Percentiles rank a stretch among this genome's conserved stretches.
Conservation (phyloP, 1,140 invertebrate genomes). For the Apis dorsata region DNA sequence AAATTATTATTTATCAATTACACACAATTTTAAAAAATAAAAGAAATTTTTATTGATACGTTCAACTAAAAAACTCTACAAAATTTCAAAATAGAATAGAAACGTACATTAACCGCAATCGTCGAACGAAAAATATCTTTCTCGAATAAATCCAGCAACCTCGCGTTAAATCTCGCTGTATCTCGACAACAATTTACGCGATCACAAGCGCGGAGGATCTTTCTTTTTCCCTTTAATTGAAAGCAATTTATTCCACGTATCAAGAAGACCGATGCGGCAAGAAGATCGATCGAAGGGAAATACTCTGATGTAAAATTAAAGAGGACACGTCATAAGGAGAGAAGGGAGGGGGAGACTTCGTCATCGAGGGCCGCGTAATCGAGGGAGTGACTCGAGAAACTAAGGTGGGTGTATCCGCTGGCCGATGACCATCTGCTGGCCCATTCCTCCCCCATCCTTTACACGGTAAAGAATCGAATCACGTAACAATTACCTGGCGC, state of each 20-base stretch:
- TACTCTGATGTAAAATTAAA: conserved; percentile 49
- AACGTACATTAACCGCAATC: too few species aligned
- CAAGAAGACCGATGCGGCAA: not conserved
- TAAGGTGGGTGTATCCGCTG: conserved; percentile 16
- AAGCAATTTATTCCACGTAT: conserved; percentile 45
- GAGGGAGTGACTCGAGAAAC: conserved; percentile 58
- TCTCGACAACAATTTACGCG: too few species aligned
- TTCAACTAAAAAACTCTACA: too few species aligned
- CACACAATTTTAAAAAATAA: too few species aligned
- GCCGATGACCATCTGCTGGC: conserved; percentile 60
- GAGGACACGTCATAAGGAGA: conserved; percentile 51
- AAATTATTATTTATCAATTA: too few species aligned
- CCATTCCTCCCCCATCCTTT: not conserved
- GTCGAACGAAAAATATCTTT: too few species aligned
- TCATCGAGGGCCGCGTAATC: conserved; percentile 60
- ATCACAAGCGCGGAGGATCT: too few species aligned
- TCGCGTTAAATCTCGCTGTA: too few species aligned
- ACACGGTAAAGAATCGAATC: conserved; percentile 54
- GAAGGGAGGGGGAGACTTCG: conserved; percentile 27
- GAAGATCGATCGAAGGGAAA: conserved; percentile 41
- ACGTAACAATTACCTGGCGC: conserved; percentile 82
- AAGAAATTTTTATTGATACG: too few species aligned
- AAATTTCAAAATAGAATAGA: too few species aligned
- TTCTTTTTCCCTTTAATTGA: conserved; percentile 1
- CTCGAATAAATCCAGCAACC: too few species aligned